Evolutionary conservation across 2,113 vertebrate genomes (phyloP), one percentile per base, ranked within the genome.

Genomic region (Pelecanoides urinatrix): DNA sequence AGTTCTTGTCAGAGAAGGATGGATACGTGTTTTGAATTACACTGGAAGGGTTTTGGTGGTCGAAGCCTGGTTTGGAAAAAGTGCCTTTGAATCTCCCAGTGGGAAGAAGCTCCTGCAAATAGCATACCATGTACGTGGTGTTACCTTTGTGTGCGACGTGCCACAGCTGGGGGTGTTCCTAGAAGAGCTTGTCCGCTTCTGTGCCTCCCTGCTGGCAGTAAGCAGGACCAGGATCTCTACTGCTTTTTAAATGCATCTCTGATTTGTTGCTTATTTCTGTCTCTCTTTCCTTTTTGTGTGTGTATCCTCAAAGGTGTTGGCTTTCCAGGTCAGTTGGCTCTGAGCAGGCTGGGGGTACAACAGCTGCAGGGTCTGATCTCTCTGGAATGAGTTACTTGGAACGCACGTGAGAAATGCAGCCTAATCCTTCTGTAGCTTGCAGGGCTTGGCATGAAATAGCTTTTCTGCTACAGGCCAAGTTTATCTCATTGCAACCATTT

Each of bases 301-400:
- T 62, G 34, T 77, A 22, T 38, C 38, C 36, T 36, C 3, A 26
- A 11, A 73, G 34, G 16, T 27, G 22, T 38, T 90, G 38, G 13
- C 71, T 93, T 80, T 78, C 29, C 40, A 47, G 62, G 42, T 85
- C 6, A 0, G 6, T 40, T 88, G 53, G 38, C 75, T 68, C 44
- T 67, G 77, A 68, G 40, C 58, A 66, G 40, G 32, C 52, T 72
- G 68, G 16, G 8, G 21, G 3, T 90, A 5, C 19, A 66, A 84
- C 87, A 95, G 89, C 94, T 96, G 81, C 81, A 79, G 45, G 42
- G 16, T 40, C 71, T 85, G 85, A 77, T 95, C 81, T 80, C 74
- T 50, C 75, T 73, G 92, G 81, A 94, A 95, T 67, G 72, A 78
- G 38, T 49, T 86, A 42, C 58, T 86, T 74, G 65, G 92, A 89